Evolutionary conservation across 1,140 invertebrate species (phyloP), one percentile per base, ranked within the genome.

Genomic region (Drosophila murphyi): DNA sequence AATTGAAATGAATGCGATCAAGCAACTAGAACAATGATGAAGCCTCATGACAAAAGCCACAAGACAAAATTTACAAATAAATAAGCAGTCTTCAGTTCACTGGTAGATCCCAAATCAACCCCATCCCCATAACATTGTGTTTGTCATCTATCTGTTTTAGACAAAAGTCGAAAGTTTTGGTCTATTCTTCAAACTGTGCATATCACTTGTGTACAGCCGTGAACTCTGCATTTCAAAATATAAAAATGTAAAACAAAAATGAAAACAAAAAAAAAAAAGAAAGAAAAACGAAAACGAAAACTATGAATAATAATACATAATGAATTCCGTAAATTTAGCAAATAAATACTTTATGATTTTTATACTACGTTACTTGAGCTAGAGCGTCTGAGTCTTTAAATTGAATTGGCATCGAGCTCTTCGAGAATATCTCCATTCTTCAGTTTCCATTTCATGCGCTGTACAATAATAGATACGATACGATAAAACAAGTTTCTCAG

Each of bases 291-390:
- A 47, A 4, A 47, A 65, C 60, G 47, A 63, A 62, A 47, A 48
- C 34, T 51, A 10, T 45, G 59, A 68, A 60, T 60, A 32, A 70
- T 57, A 41, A 70, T 57, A 50, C 57, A 70, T 45, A 52, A 76
- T 71, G 67, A 87, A 83, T 88, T 88, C 76, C 80, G 60, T 88
- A 77, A 80, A 72, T 63, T 47, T 87, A 87, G 85, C 65, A 48
- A 88, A 88, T 68, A 73, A 69, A 56, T 69, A 61, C 50, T 74
- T 43, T 41, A 74, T 61, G 47, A 55, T 78, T 68, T 85, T 67
- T 68, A 65, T 78, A 74, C 50, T 61, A 52, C 55, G 47, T 60
- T 52, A 69, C 20, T 55, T 51, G 64, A 55, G 57, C 56, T 48
- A 55, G 37, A 20, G 64, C 56, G 54, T 54, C 43, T 41, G 71